Evolutionary conservation across 2,113 vertebrate species (phyloP), one percentile per base, ranked within the genome.

Genomic region (Hepsetus odoe): DNA sequence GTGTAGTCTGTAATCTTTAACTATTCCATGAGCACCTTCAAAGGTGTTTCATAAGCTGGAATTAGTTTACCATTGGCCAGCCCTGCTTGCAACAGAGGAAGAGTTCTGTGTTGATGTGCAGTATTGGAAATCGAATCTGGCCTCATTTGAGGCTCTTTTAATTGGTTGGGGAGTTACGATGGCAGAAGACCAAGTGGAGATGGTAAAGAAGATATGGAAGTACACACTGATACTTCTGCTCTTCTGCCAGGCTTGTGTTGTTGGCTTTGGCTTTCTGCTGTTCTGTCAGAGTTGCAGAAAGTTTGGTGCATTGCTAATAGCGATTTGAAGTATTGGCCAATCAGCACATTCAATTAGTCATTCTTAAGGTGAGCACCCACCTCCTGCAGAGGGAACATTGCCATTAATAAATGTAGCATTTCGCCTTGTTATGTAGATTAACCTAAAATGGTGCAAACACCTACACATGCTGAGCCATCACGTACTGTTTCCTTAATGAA

Each of bases 301-400:
- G 64, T 77, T 35, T 18, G 10, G 67, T 67, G 44, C 71, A 82
- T 64, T 77, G 76, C 73, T 80, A 59, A 78, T 58, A 59, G 42
- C 71, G 65, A 32, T 74, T 72, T 65, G 46, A 85, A 83, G 83
- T 78, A 76, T 13, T n/a, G 28, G 72, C 42, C 81, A 0, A 49
- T 87, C 85, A 86, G 85, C 83, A 86, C 46, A 76, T 66, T 69
- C 76, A 81, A 82, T 88, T 83, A 86, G 72, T 86, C 84, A 77
- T 72, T 42, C 79, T 74, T 73, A 82, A 77, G 76, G 28, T 28
- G 64, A 66, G n/a, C 11, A 3, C 64, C 35, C 6, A 1, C 32
- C n/a, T 51, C 16, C 56, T 78, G 44, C 32, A 18, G 22, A 8
- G 67, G 28, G 64, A 69, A 51, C 64, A 44, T 44, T 46, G 28